Conservation (phyloP, 2,113 vertebrate species). For the Redunca redunca region DNA sequence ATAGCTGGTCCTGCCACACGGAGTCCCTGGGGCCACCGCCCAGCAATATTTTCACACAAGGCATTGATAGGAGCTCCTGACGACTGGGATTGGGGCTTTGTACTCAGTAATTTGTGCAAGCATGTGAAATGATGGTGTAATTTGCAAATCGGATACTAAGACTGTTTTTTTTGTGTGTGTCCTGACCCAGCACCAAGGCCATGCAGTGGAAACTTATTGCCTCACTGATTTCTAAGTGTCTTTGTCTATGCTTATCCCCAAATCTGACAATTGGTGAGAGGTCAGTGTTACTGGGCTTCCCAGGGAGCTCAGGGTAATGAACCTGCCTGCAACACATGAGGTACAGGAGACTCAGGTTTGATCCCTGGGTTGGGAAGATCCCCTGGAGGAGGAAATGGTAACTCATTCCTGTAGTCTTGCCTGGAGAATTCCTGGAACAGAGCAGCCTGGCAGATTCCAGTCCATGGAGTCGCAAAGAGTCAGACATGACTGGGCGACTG, state of each 20-base stretch:
- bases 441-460: not conserved
- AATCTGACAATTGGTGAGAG: too few relatives aligned
- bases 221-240: accelerated
- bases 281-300: not conserved
- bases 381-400: not conserved
- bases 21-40: too few relatives aligned
- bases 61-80: accelerated
- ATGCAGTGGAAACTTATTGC: not conserved
- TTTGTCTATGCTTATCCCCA: not conserved
- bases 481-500: not conserved
- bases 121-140: accelerated
- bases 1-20: accelerated
- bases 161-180: not conserved
- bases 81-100: accelerated
- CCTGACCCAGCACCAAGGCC: too few relatives aligned
- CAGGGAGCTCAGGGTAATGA: not conserved
- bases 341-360: not conserved
- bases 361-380: not conserved
- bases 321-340: accelerated
- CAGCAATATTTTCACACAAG: accelerated
- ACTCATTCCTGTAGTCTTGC: not conserved
- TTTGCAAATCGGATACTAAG: not conserved
- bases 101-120: not conserved
- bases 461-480: not conserved
- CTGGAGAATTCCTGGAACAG: not conserved